Percentiles rank a stretch among this genome's conserved stretches.
phyloP scores from a whole-genome alignment of 2,888 invertebrate genomes.

The Nomada hirtipes region DNA sequence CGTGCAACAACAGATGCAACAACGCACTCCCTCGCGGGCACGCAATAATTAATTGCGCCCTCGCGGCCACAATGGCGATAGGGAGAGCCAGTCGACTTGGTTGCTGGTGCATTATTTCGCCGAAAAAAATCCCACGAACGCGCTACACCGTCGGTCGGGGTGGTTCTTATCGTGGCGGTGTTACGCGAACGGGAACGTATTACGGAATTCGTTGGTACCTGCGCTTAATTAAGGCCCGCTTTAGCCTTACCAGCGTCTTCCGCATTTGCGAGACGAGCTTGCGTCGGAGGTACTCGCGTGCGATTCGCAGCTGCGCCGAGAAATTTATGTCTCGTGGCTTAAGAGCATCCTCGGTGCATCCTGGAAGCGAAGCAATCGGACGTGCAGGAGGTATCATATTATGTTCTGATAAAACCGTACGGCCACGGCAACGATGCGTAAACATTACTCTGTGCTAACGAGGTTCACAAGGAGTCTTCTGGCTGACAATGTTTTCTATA shows the following conservation, averaged over 20 bases:
- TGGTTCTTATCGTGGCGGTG: slow-evolving; percentile 66
- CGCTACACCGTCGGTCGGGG: slow-evolving; percentile 52
- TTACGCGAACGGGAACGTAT: slow-evolving; percentile 70
- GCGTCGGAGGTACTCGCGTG: slow-evolving; percentile 20
- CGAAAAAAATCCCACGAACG: slow-evolving; percentile 75
- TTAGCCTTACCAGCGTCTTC: slow-evolving; percentile 44
- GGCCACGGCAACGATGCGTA: too few species aligned
- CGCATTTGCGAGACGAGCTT: slow-evolving; percentile 53
- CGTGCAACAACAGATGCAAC: slow-evolving; percentile 76
- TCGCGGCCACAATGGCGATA: slow-evolving; percentile 76
- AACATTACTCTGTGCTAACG: too few species aligned
- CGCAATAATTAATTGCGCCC: slow-evolving; percentile 82
- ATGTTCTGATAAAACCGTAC: background rate
- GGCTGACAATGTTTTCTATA: too few species aligned
- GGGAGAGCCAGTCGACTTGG: slow-evolving; percentile 48
- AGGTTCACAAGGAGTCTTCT: too few species aligned
- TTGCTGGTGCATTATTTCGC: slow-evolving; percentile 70
- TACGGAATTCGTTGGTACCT: slow-evolving; percentile 67
- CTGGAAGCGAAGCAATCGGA: background rate
- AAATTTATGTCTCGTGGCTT: slow-evolving; percentile 33
- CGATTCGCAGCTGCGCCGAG: slow-evolving; percentile 34
- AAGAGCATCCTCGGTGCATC: slow-evolving; percentile 13
- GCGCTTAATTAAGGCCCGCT: slow-evolving; percentile 72
- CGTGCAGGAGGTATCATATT: background rate
- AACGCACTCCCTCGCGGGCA: slow-evolving; percentile 77